Base-by-base conservation (phyloP, 2,797 vertebrate genomes). In the Threskiornis aethiopicus region DNA sequence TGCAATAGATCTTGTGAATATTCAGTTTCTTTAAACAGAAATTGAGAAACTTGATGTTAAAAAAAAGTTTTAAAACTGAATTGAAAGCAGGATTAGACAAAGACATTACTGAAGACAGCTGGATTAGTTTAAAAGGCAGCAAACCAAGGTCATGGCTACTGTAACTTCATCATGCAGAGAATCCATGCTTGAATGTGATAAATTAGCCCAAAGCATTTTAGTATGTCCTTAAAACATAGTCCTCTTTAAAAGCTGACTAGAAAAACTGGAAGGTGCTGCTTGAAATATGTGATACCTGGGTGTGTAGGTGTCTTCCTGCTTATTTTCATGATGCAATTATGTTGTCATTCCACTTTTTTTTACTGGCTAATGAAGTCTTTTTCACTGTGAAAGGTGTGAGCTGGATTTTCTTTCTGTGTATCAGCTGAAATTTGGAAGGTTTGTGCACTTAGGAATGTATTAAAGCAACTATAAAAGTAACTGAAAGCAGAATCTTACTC, bases 261-360 rank as follows among this genome's bases (percentile, higher is more conserved):
- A 97, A 96, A 93, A 97, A 97, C 96, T 85, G 88, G 97, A 97
- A 75, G 8, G 91, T 93, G 81, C 86, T 96, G 87, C 75, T 92
- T 91, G 80, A 84, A 90, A 55, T 79, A 90, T 73, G 57, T 89
- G 93, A 87, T 91, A 90, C 82, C 76, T 95, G 93, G 95, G 94
- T 75, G 93, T 96, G 94, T 93, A 85, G 67, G 71, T 92, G 86
- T 93, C 58, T 96, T 57, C 70, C 24, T 83, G 33, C 71, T 93
- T 77, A 71, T 90, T 93, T 95, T 90, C 77, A 73, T 87, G 90
- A 90, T 57, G 71, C 84, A 96, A 95, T 89, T 77, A 89, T 35
- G 41, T 81, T 94, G 86, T 70, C 55, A 31, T 82, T 93, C 70
- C n/a, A 31, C 55, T 47, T 66, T 62, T 78, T 61, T 72, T 67